phyloP scores from a whole-genome alignment of 2,113 vertebrate genomes.

The Piliocolobus tephrosceles region DNA sequence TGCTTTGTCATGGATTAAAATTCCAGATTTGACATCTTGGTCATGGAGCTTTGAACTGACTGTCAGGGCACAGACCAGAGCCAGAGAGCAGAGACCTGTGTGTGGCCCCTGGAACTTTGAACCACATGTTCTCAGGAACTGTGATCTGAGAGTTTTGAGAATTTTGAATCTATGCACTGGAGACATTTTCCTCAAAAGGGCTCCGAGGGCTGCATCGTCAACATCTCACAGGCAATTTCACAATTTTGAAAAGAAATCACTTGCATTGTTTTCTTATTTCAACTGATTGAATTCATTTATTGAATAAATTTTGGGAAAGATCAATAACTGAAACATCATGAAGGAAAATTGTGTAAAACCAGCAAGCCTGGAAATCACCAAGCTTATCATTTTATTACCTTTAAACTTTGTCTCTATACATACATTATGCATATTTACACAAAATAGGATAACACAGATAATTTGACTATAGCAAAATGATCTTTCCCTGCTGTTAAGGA shows the following conservation, averaged over 20 bases:
- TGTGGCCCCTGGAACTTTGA: background rate
- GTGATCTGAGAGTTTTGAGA: background rate
- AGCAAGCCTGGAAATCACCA: background rate
- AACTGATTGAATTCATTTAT: background rate
- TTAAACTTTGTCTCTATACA: background rate
- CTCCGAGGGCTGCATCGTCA: accelerated
- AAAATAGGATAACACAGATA: background rate
- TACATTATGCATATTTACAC: background rate
- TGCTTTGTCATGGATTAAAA: background rate
- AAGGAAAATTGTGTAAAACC: background rate
- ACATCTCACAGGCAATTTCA: background rate
- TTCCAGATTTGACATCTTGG: constrained; percentile 44
- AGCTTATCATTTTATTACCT: background rate
- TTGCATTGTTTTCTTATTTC: background rate
- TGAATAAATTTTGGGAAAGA: background rate
- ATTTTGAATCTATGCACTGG: accelerated
- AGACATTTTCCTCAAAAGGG: background rate
- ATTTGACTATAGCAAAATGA: background rate
- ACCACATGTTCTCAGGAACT: background rate
- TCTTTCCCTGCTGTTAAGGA: background rate
- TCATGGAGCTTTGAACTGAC: background rate
- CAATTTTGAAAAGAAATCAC: background rate
- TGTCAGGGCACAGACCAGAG: background rate
- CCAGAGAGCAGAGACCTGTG: accelerated
- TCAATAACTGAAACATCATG: background rate